A percentile compares a stretch with the other conserved stretches of the same genome.
Conservation (phyloP, 1,140 invertebrate species). For the Drosophila pallidifrons region DNA sequence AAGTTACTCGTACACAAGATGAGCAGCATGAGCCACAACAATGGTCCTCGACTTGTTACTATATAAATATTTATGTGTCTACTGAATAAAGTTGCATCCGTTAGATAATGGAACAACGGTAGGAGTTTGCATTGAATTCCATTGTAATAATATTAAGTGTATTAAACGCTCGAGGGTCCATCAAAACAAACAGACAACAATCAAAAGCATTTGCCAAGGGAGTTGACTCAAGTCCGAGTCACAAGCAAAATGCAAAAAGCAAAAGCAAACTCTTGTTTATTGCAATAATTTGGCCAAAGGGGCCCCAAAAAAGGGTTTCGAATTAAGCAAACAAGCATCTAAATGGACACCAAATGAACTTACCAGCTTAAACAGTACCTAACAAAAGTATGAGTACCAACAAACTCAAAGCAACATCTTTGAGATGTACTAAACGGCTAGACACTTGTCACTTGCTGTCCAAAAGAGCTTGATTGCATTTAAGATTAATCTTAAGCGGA, state of each 20-base stretch:
- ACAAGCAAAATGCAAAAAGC: not conserved
- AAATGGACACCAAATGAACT: constrained; percentile 31
- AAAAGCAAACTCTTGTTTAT: constrained; percentile 28
- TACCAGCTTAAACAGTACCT: not conserved
- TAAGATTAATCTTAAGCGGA: not conserved
- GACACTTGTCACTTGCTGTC: not conserved
- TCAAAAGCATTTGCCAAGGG: constrained; percentile 8
- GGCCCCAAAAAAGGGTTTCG: constrained; percentile 24
- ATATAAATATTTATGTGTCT: constrained; percentile 48
- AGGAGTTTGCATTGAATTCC: constrained; percentile 18
- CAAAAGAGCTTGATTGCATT: not conserved
- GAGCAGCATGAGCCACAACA: constrained; percentile 6
- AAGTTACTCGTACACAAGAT: constrained; percentile 29
- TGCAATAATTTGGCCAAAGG: constrained; percentile 40
- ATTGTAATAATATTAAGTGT: constrained; percentile 61
- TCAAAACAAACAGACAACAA: constrained; percentile 42
- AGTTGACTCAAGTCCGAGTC: not conserved
- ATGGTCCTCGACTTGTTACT: constrained; percentile 7
- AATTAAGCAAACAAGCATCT: constrained; percentile 35
- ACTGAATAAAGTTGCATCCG: constrained; percentile 14
- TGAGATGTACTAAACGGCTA: not conserved
- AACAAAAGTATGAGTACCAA: not conserved
- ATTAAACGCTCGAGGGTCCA: constrained; percentile 50
- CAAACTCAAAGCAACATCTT: too few species aligned
- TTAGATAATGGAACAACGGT: constrained; percentile 23